Base-by-base conservation (phyloP, 30 jellyfish, hydroid and myxozoan species). In the Nemopilema nomurai region DNA sequence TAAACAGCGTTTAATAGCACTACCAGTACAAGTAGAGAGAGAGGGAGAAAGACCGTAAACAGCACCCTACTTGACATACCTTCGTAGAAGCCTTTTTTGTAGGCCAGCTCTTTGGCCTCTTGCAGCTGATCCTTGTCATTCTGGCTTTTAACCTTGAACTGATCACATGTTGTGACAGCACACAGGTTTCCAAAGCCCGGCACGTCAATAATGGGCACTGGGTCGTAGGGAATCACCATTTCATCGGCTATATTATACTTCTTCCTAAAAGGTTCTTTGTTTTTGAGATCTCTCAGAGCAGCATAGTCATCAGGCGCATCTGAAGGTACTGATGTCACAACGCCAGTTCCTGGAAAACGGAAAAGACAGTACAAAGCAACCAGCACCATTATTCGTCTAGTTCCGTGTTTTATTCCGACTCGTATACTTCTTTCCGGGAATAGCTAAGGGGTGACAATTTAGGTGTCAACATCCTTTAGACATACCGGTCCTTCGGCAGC, bases 231-330 rank as follows among this genome's bases (percentile, higher is more conserved):
- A 67, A 89, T 50, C 26, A 96, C 97, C 99, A 96, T 96, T 77
- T 90, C 97, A 72, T 96, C 99, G 19, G 96, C 28, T 50, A 96
- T 96, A 84, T 77, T 76, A 57, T 86, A 96, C 63, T 96, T 96
- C 83, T 87, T 66, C 22, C 99, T 93, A 52, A 96, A 77, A n/a
- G 97, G 91, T 74, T 96, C 96, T 87, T 96, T 96, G 69, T 90
- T 90, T 77, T 96, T 96, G 71, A 96, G 67, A 76, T 96, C 99
- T 18, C 97, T 71, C 29, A 96, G 82, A 27, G 99, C 99, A 17
- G 99, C 99, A 83, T 79, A 96, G 71, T 96, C 99, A 73, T 96
- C 99, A 0, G 99, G 99, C 49, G 99, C 96, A 53, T 96, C 99
- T 0, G 99, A 96, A 13, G 99, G 99, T 18, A 96, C 99, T 30